Conservation (phyloP, 2,797 vertebrate genomes). For the Tragopan temminckii region DNA sequence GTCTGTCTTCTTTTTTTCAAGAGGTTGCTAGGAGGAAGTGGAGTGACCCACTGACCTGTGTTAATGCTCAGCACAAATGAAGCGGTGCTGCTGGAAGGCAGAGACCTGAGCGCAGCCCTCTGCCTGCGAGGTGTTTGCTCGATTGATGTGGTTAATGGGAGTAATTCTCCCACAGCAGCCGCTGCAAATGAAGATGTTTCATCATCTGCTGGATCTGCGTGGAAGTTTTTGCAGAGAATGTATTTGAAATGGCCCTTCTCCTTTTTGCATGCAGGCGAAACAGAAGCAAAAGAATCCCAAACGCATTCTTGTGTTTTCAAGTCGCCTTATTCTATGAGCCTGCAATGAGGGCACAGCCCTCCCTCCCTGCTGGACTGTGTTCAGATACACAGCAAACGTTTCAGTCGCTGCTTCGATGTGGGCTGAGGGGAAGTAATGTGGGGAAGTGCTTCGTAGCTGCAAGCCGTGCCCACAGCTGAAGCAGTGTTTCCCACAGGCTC, state of each 20-base stretch:
- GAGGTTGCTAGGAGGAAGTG: slow-evolving; percentile 71
- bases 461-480: not conserved
- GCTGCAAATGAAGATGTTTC: slow-evolving; percentile 57
- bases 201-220: not conserved
- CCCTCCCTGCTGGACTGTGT: not conserved
- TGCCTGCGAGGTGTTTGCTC: slow-evolving; percentile 66
- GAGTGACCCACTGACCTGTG: slow-evolving; percentile 63
- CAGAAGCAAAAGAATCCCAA: not conserved
- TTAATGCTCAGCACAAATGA: slow-evolving; percentile 37
- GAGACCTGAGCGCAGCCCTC: slow-evolving; percentile 45
- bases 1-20: slow-evolving; percentile 10
- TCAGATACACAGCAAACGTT: not conserved
- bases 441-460: not conserved
- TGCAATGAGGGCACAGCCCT: not conserved
- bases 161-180: slow-evolving; percentile 40
- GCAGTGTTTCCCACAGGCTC: not conserved
- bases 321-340: not conserved
- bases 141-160: slow-evolving; percentile 43
- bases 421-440: not conserved
- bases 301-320: not conserved
- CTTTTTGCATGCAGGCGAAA: not conserved
- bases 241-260: not conserved
- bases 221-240: not conserved
- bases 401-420: accelerated
- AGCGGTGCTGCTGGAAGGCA: slow-evolving; percentile 37